Conservation (phyloP, 2,888 invertebrate species). For the Scelioninae gen. 2 region DNA sequence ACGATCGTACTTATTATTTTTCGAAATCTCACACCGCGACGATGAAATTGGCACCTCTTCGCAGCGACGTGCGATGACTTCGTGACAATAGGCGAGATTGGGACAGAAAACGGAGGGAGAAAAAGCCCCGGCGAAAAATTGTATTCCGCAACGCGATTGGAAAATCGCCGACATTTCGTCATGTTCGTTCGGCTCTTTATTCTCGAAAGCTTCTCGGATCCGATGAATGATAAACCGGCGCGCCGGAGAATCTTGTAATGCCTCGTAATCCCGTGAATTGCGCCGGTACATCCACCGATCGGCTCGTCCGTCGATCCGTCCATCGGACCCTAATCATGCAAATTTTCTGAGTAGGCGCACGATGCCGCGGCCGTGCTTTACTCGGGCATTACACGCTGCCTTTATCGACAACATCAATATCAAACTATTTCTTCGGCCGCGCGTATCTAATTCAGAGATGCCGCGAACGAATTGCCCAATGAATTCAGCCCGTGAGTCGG, state of each 20-base stretch:
- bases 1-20: too few relatives aligned
- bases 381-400: constrained; percentile 45
- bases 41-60: too few relatives aligned
- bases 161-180: constrained; percentile 7
- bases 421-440: constrained; percentile 41
- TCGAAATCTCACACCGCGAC: too few relatives aligned
- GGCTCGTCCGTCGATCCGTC: constrained; percentile 30
- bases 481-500: constrained; percentile 24
- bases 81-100: too few relatives aligned
- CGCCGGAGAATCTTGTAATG: constrained; percentile 28
- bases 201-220: constrained; percentile 11
- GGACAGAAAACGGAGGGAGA: too few relatives aligned
- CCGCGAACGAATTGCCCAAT: constrained; percentile 43
- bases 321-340: constrained; percentile 56
- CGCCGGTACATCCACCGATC: constrained; percentile 37
- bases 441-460: constrained; percentile 50
- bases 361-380: constrained; percentile 40
- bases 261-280: constrained; percentile 33
- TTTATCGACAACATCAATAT: constrained; percentile 58
- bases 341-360: constrained; percentile 55
- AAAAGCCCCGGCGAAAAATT: too few relatives aligned
- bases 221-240: constrained; percentile 41
- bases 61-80: too few relatives aligned
- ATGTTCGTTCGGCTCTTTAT: neutral
- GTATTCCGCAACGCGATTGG: too few relatives aligned